Conservation (phyloP, 2,113 vertebrate genomes). For the Nyctibius bracteatus region DNA sequence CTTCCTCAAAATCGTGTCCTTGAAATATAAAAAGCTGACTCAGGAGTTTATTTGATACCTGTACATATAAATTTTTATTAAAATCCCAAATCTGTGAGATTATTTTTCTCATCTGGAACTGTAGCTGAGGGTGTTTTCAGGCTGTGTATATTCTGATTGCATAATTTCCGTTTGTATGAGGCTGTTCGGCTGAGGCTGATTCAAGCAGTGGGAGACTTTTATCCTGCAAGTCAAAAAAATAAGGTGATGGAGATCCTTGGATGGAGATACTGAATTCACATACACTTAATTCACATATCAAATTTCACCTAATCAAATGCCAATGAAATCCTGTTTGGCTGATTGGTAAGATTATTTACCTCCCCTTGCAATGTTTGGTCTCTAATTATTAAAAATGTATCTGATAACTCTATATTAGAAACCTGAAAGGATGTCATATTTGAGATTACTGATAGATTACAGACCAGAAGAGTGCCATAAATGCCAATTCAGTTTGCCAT, state of each 20-base stretch:
- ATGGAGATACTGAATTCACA: neutral
- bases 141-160: neutral
- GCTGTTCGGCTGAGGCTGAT: neutral
- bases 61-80: neutral
- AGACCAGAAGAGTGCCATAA: neutral
- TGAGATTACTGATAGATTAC: neutral
- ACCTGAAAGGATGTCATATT: neutral
- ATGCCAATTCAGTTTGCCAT: neutral
- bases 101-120: neutral
- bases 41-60: neutral
- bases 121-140: neutral
- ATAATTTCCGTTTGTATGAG: neutral
- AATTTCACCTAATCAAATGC: neutral
- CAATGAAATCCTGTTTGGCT: neutral
- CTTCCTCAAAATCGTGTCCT: neutral
- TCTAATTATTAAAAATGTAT: neutral
- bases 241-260: neutral
- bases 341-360: neutral
- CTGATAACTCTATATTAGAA: neutral
- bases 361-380: neutral
- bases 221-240: neutral
- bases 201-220: neutral
- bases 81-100: neutral
- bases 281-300: neutral
- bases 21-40: neutral